Conservation (phyloP, 2,888 invertebrate genomes). For the Hypomecis punctinalis region DNA sequence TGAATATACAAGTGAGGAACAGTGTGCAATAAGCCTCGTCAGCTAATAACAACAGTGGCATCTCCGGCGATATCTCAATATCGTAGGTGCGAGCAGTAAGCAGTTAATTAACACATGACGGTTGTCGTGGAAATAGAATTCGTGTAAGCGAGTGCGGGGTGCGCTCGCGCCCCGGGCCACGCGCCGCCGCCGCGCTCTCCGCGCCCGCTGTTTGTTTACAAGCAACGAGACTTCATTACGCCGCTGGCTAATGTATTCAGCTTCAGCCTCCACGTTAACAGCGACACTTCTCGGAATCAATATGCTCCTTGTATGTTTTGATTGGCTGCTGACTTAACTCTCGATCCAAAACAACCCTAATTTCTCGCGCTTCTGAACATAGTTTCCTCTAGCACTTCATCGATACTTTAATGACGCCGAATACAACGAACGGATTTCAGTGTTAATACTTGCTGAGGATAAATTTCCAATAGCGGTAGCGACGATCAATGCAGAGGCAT, state of each 20-base stretch:
- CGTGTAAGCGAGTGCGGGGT: conserved; percentile 74
- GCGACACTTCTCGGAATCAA: conserved; percentile 86
- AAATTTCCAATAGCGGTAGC: conserved; percentile 83
- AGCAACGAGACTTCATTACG: conserved; percentile 85
- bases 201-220: conserved; percentile 81
- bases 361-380: conserved; percentile 61
- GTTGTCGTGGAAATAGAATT: conserved; percentile 84
- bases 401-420: conserved; percentile 79
- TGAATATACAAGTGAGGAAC: conserved; percentile 51
- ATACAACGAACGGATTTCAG: conserved; percentile 84
- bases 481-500: conserved; percentile 70
- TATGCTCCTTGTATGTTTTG: conserved; percentile 85
- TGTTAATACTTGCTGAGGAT: conserved; percentile 82
- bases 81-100: conserved; percentile 82
- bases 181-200: conserved; percentile 48
- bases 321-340: conserved; percentile 71
- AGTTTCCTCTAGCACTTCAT: conserved; percentile 57
- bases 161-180: conserved; percentile 76
- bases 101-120: conserved; percentile 84
- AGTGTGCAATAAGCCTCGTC: conserved; percentile 79
- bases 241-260: conserved; percentile 85
- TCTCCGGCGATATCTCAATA: conserved; percentile 82
- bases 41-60: conserved; percentile 82
- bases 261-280: conserved; percentile 85
- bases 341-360: conserved; percentile 66